A percentile compares a stretch with the other conserved stretches of the same genome.
Conservation (phyloP, 2,888 invertebrate genomes). For the Diaprepes abbreviatus region DNA sequence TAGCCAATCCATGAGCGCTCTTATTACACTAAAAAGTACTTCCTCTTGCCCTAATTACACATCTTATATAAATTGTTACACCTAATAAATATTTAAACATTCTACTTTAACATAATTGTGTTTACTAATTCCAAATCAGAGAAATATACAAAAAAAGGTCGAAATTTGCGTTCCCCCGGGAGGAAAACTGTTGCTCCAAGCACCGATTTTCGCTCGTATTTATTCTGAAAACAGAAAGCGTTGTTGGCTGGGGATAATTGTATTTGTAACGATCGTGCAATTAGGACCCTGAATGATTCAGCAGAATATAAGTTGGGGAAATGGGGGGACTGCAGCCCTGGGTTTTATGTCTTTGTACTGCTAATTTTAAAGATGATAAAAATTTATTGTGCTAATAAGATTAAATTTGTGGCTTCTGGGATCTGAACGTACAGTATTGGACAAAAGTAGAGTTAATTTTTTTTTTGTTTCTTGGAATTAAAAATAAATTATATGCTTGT, state of each 20-base stretch:
- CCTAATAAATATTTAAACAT: too few relatives aligned
- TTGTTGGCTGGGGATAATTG: constrained; percentile 64
- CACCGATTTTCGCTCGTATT: constrained; percentile 62
- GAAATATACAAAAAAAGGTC: constrained; percentile 6
- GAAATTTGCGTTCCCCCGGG: constrained; percentile 3
- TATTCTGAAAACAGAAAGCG: constrained; percentile 65
- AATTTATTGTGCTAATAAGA: constrained; percentile 7
- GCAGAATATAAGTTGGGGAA: constrained; percentile 57
- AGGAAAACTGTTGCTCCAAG: constrained; percentile 61
- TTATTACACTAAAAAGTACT: too few relatives aligned
- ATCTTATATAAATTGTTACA: too few relatives aligned
- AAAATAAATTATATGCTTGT: too few relatives aligned
- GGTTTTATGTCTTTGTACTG: constrained; percentile 16
- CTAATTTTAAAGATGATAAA: constrained; percentile 16
- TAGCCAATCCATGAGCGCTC: too few relatives aligned
- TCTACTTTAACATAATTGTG: too few relatives aligned
- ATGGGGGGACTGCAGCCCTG: constrained; percentile 51
- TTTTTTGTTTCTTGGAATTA: too few relatives aligned
- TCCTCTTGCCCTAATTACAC: too few relatives aligned
- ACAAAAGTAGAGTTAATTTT: too few relatives aligned
- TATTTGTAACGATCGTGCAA: constrained; percentile 67
- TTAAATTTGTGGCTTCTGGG: not conserved
- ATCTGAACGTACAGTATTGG: too few relatives aligned
- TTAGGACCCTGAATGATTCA: constrained; percentile 66
- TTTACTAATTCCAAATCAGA: not conserved